Base-by-base conservation (phyloP, 2,113 vertebrate species). In the Dasyornis broadbenti region DNA sequence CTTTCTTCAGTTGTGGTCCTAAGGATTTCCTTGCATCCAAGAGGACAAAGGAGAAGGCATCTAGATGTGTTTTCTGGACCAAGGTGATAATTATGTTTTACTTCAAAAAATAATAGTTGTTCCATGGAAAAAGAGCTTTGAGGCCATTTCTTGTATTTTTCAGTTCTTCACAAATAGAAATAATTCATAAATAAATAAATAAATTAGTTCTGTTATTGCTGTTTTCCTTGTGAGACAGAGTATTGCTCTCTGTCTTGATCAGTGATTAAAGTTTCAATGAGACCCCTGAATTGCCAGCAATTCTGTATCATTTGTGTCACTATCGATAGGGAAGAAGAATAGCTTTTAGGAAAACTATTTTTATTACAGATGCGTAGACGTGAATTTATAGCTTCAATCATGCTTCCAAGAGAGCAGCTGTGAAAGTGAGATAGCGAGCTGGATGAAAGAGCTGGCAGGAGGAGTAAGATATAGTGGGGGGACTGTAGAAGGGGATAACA, bases 361-460 rank as follows among this genome's bases (percentile, higher is more conserved):
- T 95, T 94, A 72, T 89, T 91, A 71, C 72, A 81, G 94, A 79
- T 95, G 92, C 95, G 88, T 90, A 92, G 86, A 96, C 2, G 0
- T 82, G 94, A 96, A 94, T 96, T 96, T 94, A 87, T 93, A 91
- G 85, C 83, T 86, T 95, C 83, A 95, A 4, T 96, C 63, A 47
- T 68, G 71, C 87, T 95, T 94, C 81, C 90, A 97, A 91, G 73
- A 95, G 73, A 95, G 78, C 92, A 95, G 95, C 94, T 77, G 94
- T 92, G 92, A 68, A 91, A 96, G 82, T 92, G 94, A 97, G 95
- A 96, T 95, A 91, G 75, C 92, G 94, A 91, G 93, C 90, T 92
- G 82, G 90, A 95, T 84, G 73, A 94, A 92, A 96, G 94, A 94
- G 78, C 92, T 96, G 75, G 65, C 76, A 78, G 80, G 66, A 81